phyloP scores from a whole-genome alignment of 2,888 invertebrate species.

The Operophtera brumata region DNA sequence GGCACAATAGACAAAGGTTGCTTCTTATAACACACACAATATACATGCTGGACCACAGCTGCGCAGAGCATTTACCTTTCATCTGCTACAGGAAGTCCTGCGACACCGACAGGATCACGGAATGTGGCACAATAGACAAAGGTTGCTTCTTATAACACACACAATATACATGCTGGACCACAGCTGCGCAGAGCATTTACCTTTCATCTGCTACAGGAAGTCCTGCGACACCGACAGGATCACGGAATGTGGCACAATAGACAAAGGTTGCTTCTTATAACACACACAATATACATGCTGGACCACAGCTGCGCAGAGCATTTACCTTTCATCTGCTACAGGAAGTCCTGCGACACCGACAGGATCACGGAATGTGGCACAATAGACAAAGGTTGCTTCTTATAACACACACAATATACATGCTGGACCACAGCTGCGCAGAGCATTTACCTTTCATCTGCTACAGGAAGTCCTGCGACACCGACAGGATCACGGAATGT shows the following conservation, averaged over 20 bases:
- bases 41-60: background rate
- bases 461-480: constrained; percentile 10
- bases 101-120: background rate
- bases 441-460: constrained; percentile 12
- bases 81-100: constrained; percentile 17
- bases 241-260: constrained; percentile 7
- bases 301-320: constrained; percentile 2
- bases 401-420: no score
- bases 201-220: constrained; percentile 17
- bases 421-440: constrained; percentile 3
- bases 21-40: background rate
- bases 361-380: constrained; percentile 5
- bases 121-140: constrained; percentile 17
- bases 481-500: constrained; percentile 1
- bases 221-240: constrained; percentile 2
- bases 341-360: constrained; percentile 9
- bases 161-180: no score
- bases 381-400: constrained; percentile 13
- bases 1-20: constrained; percentile 18
- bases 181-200: constrained; percentile 6
- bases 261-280: constrained; percentile 10
- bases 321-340: constrained; percentile 15
- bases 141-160: background rate
- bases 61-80: constrained; percentile 6
- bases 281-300: no score